Conservation (phyloP, 2,113 vertebrate species). For the Clarias macrocephalus region DNA sequence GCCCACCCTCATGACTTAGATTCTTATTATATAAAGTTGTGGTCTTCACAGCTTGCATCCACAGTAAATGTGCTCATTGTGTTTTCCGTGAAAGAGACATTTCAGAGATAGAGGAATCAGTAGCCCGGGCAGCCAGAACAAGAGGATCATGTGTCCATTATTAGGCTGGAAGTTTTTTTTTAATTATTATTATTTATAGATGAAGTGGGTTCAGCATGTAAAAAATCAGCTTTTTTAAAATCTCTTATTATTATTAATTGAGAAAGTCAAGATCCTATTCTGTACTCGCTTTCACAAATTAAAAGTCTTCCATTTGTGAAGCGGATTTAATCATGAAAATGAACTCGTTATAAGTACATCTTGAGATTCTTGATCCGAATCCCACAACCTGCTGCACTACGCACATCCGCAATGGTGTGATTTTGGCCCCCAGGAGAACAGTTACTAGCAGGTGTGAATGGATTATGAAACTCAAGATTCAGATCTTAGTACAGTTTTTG, state of each 20-base stretch:
- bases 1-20: slow-evolving; percentile 34
- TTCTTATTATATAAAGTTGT: slow-evolving; percentile 30
- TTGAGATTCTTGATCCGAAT: background rate
- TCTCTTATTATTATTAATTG: background rate
- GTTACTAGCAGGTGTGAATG: background rate
- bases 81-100: slow-evolving; percentile 48
- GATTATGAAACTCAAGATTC: too few species aligned
- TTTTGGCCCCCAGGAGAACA: background rate
- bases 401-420: background rate
- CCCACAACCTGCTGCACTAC: background rate
- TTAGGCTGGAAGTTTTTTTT: background rate
- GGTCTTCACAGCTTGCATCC: slow-evolving; percentile 1
- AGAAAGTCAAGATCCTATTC: background rate
- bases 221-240: background rate
- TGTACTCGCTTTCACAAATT: background rate
- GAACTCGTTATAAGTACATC: too few species aligned
- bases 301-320: background rate
- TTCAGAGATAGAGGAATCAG: background rate
- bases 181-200: background rate
- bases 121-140: background rate
- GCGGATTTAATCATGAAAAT: background rate
- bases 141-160: background rate
- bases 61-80: slow-evolving; percentile 39
- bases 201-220: background rate
- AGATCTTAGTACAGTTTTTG: too few species aligned